Percentiles rank a stretch among this genome's conserved stretches.
phyloP scores from a whole-genome alignment of 2,888 invertebrate genomes.

The Synanthedon tipuliformis region DNA sequence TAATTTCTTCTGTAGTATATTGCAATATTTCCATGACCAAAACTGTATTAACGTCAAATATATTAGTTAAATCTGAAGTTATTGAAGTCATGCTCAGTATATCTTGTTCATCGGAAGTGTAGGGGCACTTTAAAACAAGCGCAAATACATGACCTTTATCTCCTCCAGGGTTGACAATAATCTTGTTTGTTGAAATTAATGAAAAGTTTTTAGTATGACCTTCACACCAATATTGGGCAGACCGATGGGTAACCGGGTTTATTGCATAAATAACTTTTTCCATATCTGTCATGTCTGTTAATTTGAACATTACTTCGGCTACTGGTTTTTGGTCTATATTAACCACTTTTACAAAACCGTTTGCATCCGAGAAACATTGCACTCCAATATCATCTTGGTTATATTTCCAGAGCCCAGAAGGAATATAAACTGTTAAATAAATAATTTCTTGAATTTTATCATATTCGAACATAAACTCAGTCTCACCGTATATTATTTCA shows the following conservation, averaged over 20 bases:
- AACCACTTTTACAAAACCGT: slow-evolving; percentile 57
- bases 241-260: slow-evolving; percentile 56
- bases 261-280: slow-evolving; percentile 63
- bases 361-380: slow-evolving; percentile 73
- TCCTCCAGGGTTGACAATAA: slow-evolving; percentile 59
- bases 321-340: slow-evolving; percentile 43
- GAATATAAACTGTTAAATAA: slow-evolving; percentile 66
- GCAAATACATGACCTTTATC: slow-evolving; percentile 48
- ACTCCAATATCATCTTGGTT: slow-evolving; percentile 54
- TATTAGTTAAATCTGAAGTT: slow-evolving; percentile 21
- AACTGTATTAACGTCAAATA: slow-evolving; percentile 48
- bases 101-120: slow-evolving; percentile 15
- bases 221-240: slow-evolving; percentile 76
- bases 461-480: slow-evolving; percentile 45
- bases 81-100: slow-evolving; percentile 18
- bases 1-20: slow-evolving; percentile 27
- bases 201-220: slow-evolving; percentile 65
- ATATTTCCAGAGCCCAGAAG: slow-evolving; percentile 65
- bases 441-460: slow-evolving; percentile 32
- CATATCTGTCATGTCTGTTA: slow-evolving; percentile 9
- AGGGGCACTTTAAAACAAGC: slow-evolving; percentile 24
- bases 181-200: slow-evolving; percentile 54
- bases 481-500: slow-evolving; percentile 30
- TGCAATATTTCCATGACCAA: slow-evolving; percentile 66
- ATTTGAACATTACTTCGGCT: slow-evolving; percentile 13